Base-by-base conservation (phyloP, 2,113 vertebrate species). In the Prietella phreatophila region DNA sequence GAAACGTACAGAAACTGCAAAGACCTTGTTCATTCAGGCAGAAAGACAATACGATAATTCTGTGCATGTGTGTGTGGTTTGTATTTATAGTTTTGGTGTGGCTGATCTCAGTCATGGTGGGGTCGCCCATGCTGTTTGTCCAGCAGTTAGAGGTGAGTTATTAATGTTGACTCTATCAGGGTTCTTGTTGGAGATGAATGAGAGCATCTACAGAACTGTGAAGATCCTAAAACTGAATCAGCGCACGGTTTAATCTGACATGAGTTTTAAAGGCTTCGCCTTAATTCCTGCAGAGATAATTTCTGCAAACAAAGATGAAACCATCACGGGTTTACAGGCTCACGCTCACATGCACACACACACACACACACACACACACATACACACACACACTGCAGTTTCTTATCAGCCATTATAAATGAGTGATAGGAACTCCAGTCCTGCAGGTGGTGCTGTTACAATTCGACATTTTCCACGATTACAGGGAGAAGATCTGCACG, bases 91-190 rank as follows among this genome's bases (percentile, higher is more conserved):
- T 96, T 53, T 88, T 95, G n/a, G 95, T 96, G 2, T 96, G 96
- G 96, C 91, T 92, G 14, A 92, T 94, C 1, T 96, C 96, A 2
- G 91, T 96, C 84, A 92, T 96, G 19, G 95, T 96, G 55, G 96
- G 95, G 2, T 96, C 95, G 8, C 96, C 96, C 0, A 96, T 96
- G 95, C 88, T 96, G 67, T 96, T 96, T 86, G 96, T 96, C 61
- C 96, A 97, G 71, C 95, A 95, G 88, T 88, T 96, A 13, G 93
- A 96, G 94, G 96, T 95, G 91, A 93, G 93, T 81, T 30, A 19
- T 61, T 25, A 56, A 25, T 22, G 19, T 82, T 0, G 19, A 42
- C 33, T 75, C 65, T 73, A 19, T 53, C 75, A 27, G 22, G 10
- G 19, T 75, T 39, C 19, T 75, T 30, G 0, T 33, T 15, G 30